Evolutionary conservation across 2,113 vertebrate species (phyloP).

Genomic region (Ammodytes dubius): DNA sequence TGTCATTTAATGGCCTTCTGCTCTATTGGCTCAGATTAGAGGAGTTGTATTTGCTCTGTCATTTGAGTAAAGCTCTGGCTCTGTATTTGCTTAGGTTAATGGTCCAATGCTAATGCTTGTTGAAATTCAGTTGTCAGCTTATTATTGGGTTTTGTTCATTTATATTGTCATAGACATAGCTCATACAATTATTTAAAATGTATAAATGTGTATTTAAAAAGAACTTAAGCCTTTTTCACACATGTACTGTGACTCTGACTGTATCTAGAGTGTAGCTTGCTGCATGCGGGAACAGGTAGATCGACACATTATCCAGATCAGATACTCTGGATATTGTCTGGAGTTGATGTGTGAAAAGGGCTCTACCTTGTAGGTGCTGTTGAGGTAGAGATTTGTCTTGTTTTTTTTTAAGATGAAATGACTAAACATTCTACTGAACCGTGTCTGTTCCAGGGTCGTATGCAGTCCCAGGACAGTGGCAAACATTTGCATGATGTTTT

Average conservation of each 20-base stretch:
- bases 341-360: too few relatives aligned
- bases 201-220: neutral
- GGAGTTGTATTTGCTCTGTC: neutral
- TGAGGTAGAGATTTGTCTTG: neutral
- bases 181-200: neutral
- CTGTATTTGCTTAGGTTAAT: conserved; percentile 23
- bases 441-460: conserved; percentile 83
- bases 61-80: conserved; percentile 9
- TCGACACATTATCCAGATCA: neutral
- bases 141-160: neutral
- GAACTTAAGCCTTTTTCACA: too few relatives aligned
- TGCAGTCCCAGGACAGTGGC: conserved; percentile 93
- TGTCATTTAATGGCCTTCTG: conserved; percentile 8
- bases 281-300: too few relatives aligned
- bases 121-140: neutral
- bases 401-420: conserved; percentile 1
- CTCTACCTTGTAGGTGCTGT: neutral
- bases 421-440: conserved; percentile 6
- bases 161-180: neutral
- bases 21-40: neutral
- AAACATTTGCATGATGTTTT: conserved; percentile 95
- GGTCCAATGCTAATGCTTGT: neutral
- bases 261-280: too few relatives aligned
- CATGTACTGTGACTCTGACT: neutral
- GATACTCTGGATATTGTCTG: neutral